Conservation (phyloP, 2,113 vertebrate genomes). For the Aphelocoma coerulescens region DNA sequence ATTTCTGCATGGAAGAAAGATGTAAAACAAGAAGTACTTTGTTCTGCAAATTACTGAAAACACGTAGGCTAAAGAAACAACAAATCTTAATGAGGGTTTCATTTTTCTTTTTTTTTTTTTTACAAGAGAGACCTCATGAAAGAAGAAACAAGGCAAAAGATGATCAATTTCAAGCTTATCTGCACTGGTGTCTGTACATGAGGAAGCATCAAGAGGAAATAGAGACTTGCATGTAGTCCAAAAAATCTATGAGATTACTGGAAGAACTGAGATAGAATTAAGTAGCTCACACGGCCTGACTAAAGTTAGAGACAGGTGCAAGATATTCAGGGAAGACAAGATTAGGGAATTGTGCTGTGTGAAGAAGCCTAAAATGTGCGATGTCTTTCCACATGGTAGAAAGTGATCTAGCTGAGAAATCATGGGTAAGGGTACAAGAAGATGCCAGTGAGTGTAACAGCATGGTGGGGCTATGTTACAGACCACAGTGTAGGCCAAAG, state of each 20-base stretch:
- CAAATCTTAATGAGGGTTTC: not conserved
- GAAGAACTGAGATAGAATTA: not conserved
- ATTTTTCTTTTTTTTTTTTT: not conserved
- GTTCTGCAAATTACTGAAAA: conserved; percentile 29
- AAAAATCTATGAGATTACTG: not conserved
- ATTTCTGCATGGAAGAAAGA: not conserved
- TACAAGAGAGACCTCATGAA: not conserved
- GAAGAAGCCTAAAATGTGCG: not conserved
- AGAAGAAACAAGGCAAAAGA: not conserved
- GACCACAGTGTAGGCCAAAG: not conserved
- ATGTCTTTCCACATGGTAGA: not conserved
- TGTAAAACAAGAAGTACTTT: not conserved
- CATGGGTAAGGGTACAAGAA: not conserved
- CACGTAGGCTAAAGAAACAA: not conserved
- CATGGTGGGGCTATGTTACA: not conserved
- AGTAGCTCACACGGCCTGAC: not conserved
- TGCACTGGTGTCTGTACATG: not conserved
- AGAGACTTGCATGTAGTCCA: not conserved
- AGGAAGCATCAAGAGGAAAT: not conserved
- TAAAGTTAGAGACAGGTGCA: not conserved
- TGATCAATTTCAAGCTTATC: not conserved
- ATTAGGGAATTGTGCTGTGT: not conserved
- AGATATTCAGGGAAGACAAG: not conserved
- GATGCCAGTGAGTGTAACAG: not conserved
- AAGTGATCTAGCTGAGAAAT: not conserved